Base-by-base conservation (phyloP, 2,113 vertebrate genomes). In the Platysteira castanea region DNA sequence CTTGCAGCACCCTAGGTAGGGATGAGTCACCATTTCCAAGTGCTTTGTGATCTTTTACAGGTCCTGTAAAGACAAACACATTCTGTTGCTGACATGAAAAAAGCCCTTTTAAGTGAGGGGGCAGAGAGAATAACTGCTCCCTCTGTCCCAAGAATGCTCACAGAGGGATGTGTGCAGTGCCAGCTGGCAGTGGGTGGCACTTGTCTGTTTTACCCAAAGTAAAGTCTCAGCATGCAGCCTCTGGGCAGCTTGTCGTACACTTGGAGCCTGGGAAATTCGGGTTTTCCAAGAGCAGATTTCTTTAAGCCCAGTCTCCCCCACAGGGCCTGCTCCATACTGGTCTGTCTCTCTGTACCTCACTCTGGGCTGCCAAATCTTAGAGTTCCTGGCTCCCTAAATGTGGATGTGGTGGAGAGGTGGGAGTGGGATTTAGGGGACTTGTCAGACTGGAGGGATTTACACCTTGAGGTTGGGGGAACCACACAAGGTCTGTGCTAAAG, bases 281-380 rank as follows among this genome's bases (percentile, higher is more conserved):
- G 5, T 52, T 63, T 31, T 46, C 18, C 18, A 47, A 49, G 23
- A 57, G 74, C 57, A 76, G 42, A 49, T 84, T 89, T 84, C 26
- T 47, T 77, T 17, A 69, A 64, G 41, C 6, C 3, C 24, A 18
- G 19, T 8, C 11, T 79, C 24, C 15, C 28, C 9, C 0, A 0
- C 1, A 3, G 22, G 41, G 16, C 28, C 22, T 69, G 67, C 37
- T 93, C 3, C 2, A 5, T 44, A 46, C 46, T 50, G 59, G 8
- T 61, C 21, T 31, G 22, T 56, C 23, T 71, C 27, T 77, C 15
- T 4, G 42, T 70, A 27, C n/a, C 23, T 65, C 42, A 26, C 26
- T 22, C 33, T 35, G 37, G 33, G 39, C 47, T 86, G 59, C 19
- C 24, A 26, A 18, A 23, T 46, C 52, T 52, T 39, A 41, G 49